phyloP scores from a whole-genome alignment of 2,113 vertebrate species.

The Nannospalax galili region DNA sequence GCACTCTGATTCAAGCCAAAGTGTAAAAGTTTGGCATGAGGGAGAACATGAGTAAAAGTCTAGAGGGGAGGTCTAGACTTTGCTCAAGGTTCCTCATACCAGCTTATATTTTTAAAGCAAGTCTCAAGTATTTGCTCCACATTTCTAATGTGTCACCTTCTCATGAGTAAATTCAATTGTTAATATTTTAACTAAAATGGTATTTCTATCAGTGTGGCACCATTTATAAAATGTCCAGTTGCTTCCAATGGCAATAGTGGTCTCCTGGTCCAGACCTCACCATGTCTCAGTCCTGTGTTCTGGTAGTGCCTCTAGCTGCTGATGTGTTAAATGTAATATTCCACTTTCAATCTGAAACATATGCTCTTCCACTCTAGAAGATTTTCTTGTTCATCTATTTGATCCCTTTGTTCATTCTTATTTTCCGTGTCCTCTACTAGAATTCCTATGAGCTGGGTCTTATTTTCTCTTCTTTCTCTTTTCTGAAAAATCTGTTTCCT shows the following conservation, averaged over 20 bases:
- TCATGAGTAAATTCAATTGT: not conserved
- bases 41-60: not conserved
- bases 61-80: not conserved
- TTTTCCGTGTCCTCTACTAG: slow-evolving; percentile 4
- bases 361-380: not conserved
- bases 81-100: not conserved
- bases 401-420: not conserved
- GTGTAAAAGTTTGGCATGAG: not conserved
- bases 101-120: slow-evolving; percentile 10
- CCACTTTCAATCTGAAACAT: not conserved
- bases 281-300: not conserved
- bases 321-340: not conserved
- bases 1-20: not conserved
- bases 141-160: slow-evolving; percentile 4
- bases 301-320: not conserved
- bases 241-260: not conserved
- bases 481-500: not conserved
- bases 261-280: not conserved
- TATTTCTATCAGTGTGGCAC: not conserved
- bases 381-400: not conserved
- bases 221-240: not conserved
- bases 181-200: not conserved
- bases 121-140: slow-evolving; percentile 19
- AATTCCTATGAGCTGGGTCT: not conserved
- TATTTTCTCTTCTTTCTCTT: slow-evolving; percentile 38